Conservation (phyloP, 2,888 invertebrate genomes). For the Aphodius sticticus region DNA sequence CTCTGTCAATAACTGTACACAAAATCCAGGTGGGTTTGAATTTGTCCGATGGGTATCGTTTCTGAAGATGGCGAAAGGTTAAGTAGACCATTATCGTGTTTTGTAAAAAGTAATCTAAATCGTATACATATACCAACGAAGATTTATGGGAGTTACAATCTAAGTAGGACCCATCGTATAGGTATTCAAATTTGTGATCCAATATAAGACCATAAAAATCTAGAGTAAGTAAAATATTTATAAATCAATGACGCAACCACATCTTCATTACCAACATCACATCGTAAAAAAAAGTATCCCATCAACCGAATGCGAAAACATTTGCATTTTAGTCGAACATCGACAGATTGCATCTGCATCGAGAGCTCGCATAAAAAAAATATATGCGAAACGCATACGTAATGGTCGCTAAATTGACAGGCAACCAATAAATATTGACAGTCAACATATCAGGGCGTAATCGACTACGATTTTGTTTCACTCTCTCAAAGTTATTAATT, state of each 20-base stretch:
- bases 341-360: neutral
- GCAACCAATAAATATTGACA: neutral
- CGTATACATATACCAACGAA: too few species aligned
- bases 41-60: too few species aligned
- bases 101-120: too few species aligned
- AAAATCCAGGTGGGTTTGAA: too few species aligned
- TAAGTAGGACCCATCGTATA: too few species aligned
- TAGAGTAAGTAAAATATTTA: too few species aligned
- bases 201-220: too few species aligned
- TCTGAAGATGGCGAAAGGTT: too few species aligned
- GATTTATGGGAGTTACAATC: too few species aligned
- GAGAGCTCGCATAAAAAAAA: neutral
- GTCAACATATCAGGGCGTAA: conserved; percentile 4
- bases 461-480: neutral
- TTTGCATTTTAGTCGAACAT: neutral
- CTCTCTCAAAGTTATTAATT: neutral
- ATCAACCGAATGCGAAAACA: neutral
- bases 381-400: neutral
- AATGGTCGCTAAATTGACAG: neutral
- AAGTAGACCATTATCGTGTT: too few species aligned
- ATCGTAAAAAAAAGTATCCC: neutral
- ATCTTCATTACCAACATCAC: neutral
- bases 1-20: too few species aligned
- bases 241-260: neutral
- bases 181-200: too few species aligned